Evolutionary conservation across 2,113 vertebrate genomes (phyloP), one percentile per base, ranked within the genome.

Genomic region (Pedetes capensis): DNA sequence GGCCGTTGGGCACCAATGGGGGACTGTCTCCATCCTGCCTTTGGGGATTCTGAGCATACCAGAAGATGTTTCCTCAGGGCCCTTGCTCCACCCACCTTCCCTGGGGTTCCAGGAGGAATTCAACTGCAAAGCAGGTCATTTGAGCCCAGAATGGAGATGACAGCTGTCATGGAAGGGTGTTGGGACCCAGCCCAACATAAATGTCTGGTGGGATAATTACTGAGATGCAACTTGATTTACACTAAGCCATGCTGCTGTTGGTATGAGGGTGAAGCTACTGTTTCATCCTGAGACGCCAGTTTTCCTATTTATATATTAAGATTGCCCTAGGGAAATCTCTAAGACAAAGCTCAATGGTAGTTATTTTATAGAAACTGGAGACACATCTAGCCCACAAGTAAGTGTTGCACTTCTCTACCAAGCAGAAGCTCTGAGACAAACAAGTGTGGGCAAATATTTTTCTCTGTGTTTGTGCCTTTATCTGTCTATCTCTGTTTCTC

Each of bases 101-200:
- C 8, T 27, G 27, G 72, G 57, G 16, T 42, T 88, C 18, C 95
- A 94, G 72, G 90, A 98, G 98, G 94, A 98, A 94, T 92, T 97
- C 95, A 95, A 61, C 39, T 63, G 90, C 82, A 83, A 96, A 97
- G 97, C 97, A 96, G 97, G 93, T 97, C 96, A 98, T 98, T 96
- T 98, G 97, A 96, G 95, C 96, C 97, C 97, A 98, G 96, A 97
- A 96, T 96, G 96, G 93, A 97, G 97, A 97, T 95, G 96, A 97
- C 49, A 59, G 96, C 97, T 98, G 97, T 96, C 83, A 83, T 96
- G 97, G 97, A 97, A 98, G 95, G 95, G 90, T 22, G 72, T 93
- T 97, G 96, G 96, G 96, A 96, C 89, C 94, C 85, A 97, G 78
- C 90, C 96, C 96, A 98, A 97, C 89, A 97, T 96, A 98, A 98